Base-by-base conservation (phyloP, 2,113 vertebrate species). In the Xenopus borealis region DNA sequence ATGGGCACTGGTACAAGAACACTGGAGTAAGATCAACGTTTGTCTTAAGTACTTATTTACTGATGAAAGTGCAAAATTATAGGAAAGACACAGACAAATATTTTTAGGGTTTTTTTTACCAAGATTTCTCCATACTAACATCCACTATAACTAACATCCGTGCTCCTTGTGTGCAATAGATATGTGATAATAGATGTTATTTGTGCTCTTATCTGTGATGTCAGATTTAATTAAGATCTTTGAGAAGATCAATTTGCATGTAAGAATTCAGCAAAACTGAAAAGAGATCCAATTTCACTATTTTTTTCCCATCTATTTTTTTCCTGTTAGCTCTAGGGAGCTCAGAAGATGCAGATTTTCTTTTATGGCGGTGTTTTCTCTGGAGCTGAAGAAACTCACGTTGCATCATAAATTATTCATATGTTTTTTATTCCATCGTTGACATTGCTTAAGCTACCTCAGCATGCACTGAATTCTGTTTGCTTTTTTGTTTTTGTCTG, bases 401-500 rank as follows among this genome's bases (percentile, higher is more conserved):
- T 68, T 50, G 46, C 40, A 58, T 68, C 53, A 75, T 75, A 75
- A 66, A 75, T 75, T 62, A 62, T 75, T 75, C 52, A 75, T 68
- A 50, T 75, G 55, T 68, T 58, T 66, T 75, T 46, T 68, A 68
- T 68, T 68, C 65, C 57, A 75, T 59, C 72, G 40, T 68, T 68
- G 33, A 75, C 65, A 75, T 75, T 59, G 46, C 72, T 62, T 27
- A 20, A 62, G 72, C 65, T 69, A 68, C 45, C 72, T 45, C 47
- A 75, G 64, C 57, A 75, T 62, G 55, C 52, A 75, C 62, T 33
- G 45, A 33, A 62, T 75, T 45, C 19, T 74, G 50, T 46, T 11
- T 12, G 52, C 19, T 57, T 12, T 50, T 6, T 75, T 23, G 50
- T 68, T 62, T 62, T 50, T 46, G 33, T 40, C 33, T 40, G 33